Evolutionary conservation across 2,888 invertebrate species (phyloP), one percentile per base, ranked within the genome.

Genomic region (Cephus sareptanus): DNA sequence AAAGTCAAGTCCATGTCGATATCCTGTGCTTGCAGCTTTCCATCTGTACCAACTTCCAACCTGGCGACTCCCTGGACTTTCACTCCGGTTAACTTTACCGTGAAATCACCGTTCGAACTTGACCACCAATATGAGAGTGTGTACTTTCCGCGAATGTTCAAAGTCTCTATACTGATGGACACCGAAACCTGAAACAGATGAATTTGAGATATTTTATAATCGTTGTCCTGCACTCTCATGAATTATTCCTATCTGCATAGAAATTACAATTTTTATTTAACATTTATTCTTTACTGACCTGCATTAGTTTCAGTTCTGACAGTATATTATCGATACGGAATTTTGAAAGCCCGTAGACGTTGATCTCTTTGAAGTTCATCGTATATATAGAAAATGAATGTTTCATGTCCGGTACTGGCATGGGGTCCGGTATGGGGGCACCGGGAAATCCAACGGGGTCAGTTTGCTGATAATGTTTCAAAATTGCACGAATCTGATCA

Each of bases 391-490:
- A 94, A 82, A 97, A 93, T 3, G 95, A 94, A 85, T 96, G 95
- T 77, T 94, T 94, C 92, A 96, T 94, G 83, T 96, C 95, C 0
- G 97, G 97, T 34, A 97, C 95, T 1, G 93, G 92, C 92, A 96
- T 94, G 0, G 98, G 97, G 88, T 97, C 97, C 0, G 96, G 96
- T 76, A 97, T 93, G 1, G 95, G 94, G 0, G 94, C 95, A 0
- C 96, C 96, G 0, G 97, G 97, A n/a, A 97, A 89, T 11, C 97
- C 97, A 9, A 96, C 92, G 0, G 97, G 97, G 90, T 97, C 95
- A 30, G 94, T 93, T 87, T 96, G 94, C 90, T 97, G 96, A 91
- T 95, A 97, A 89, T 97, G 97, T 79, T 96, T 95, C 69, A 97
- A 88, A 12, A 97, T 92, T 11, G 93, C 92, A 74, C 95, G 92